Evolutionary conservation across 2,113 vertebrate species (phyloP).

Genomic region (Notarius quadriscutis): DNA sequence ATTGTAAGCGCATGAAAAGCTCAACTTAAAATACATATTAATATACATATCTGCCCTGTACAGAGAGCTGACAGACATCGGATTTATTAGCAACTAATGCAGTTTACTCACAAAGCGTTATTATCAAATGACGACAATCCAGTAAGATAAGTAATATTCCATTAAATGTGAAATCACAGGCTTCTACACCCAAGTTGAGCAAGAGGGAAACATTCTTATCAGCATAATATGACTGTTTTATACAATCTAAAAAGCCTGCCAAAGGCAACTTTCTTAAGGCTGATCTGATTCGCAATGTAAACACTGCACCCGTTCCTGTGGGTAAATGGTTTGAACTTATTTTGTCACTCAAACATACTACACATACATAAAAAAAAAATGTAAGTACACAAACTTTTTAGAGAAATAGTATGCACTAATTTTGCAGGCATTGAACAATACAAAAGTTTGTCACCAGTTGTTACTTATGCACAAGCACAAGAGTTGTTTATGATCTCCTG

Average conservation of each 20-base stretch:
- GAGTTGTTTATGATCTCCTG: neutral
- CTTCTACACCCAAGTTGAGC: neutral
- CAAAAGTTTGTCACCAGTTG: neutral
- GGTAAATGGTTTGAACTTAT: neutral
- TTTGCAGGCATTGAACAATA: neutral
- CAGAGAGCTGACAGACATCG: neutral
- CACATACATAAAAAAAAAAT: neutral
- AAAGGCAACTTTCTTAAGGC: neutral
- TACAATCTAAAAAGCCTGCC: neutral
- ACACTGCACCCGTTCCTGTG: neutral
- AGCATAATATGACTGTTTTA: neutral
- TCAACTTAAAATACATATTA: neutral
- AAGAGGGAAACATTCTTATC: neutral
- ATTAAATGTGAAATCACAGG: neutral
- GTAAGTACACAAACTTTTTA: neutral
- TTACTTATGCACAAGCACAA: neutral
- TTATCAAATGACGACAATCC: neutral
- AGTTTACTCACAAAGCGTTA: neutral
- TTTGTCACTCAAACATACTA: neutral
- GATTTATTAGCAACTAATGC: neutral
- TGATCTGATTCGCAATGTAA: constrained; percentile 17
- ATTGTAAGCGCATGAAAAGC: neutral
- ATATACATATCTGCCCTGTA: neutral
- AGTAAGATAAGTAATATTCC: neutral
- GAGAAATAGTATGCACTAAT: neutral